Conservation (phyloP, 2,113 vertebrate species). For the Myocastor coypus region DNA sequence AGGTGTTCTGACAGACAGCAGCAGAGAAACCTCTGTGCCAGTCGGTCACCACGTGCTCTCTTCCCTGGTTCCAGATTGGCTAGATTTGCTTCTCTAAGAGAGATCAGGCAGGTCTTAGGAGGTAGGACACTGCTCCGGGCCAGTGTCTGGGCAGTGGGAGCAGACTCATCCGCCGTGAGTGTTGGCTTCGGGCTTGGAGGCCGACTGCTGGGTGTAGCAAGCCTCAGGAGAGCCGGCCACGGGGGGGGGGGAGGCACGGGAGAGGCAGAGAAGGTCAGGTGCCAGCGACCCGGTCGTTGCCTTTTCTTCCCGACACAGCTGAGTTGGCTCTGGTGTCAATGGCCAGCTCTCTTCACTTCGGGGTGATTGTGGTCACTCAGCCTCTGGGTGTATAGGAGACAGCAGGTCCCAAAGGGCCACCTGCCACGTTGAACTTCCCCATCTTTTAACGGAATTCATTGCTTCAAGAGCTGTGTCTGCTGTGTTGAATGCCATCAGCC, state of each 20-base stretch:
- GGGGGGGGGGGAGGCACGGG: neutral
- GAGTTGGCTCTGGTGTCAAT: neutral
- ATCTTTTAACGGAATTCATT: rapidly evolving
- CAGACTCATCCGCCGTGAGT: rapidly evolving
- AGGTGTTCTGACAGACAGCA: rapidly evolving
- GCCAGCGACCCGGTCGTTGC: neutral
- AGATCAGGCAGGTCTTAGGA: neutral
- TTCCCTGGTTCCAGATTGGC: neutral
- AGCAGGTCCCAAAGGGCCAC: no score
- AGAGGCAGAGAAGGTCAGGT: neutral
- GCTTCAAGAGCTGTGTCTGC: neutral
- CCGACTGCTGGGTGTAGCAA: rapidly evolving
- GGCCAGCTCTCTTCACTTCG: neutral
- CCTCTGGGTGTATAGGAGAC: rapidly evolving
- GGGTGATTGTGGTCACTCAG: rapidly evolving
- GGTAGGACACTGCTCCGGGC: neutral
- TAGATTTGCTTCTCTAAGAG: neutral
- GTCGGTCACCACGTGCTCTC: neutral
- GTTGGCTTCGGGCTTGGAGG: neutral
- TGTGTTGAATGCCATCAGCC: neutral
- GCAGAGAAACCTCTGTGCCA: neutral
- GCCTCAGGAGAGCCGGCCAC: no score
- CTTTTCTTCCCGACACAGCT: neutral
- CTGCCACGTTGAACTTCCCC: rapidly evolving
- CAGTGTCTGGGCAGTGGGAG: neutral